A percentile compares a stretch with the other conserved stretches of the same genome.
These are phyloP conservation scores for Centruroides sculpturatus DNA, from an alignment of 1,140 invertebrate genomes.

Conservation along the genomic window DNA sequence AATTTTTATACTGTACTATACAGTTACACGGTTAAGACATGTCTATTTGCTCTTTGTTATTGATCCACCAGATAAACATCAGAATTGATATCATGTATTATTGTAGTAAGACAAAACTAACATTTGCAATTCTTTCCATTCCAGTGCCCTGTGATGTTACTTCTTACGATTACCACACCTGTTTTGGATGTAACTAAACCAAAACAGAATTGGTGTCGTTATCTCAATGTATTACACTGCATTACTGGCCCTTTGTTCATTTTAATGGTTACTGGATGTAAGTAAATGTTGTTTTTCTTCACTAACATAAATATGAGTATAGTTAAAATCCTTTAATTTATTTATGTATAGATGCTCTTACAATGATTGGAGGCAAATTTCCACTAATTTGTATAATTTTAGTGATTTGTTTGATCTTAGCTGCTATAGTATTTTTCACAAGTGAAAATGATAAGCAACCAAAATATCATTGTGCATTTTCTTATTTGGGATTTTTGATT, in stretches of 20 bases:
- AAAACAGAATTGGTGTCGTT: slow-evolving; percentile 42
- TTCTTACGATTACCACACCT: slow-evolving; percentile 41
- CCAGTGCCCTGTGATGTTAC: slow-evolving; percentile 36
- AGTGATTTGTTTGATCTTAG: slow-evolving; percentile 21
- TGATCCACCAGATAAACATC: no score
- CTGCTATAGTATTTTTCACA: slow-evolving; percentile 26
- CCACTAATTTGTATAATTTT: slow-evolving; percentile 24
- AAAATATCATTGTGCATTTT: slow-evolving; percentile 33
- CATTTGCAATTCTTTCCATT: slow-evolving; percentile 12
- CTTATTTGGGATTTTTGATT: slow-evolving; percentile 46
- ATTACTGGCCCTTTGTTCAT: slow-evolving; percentile 35
- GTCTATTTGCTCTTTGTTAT: no score
- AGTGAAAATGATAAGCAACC: slow-evolving; percentile 27
- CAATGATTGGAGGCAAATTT: slow-evolving; percentile 19
- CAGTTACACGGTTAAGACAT: no score
- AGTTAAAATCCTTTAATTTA: no score
- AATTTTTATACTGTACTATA: no score
- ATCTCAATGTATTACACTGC: slow-evolving; percentile 39
- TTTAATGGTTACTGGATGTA: slow-evolving; percentile 32
- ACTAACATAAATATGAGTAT: no score
- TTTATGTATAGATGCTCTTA: slow-evolving; percentile 3
- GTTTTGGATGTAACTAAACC: slow-evolving; percentile 37
- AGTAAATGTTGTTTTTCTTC: background rate
- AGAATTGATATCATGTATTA: no score
- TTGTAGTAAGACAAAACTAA: no score